phyloP scores from a whole-genome alignment of 2,113 vertebrate species.

The Dunckerocampus dactyliophorus region DNA sequence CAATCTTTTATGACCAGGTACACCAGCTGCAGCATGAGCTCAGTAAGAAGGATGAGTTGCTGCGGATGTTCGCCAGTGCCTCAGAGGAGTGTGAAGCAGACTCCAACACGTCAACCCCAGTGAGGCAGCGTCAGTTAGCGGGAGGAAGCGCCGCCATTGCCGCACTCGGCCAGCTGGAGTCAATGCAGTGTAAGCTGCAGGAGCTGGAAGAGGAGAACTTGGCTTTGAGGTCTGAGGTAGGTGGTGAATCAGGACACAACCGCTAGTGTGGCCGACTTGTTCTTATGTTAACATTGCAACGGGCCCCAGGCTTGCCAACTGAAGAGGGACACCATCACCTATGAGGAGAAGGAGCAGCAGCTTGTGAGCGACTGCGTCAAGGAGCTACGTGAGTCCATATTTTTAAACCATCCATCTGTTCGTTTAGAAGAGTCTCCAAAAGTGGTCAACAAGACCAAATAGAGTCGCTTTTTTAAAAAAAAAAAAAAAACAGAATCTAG shows the following conservation, averaged over 20 bases:
- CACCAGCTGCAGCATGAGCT: constrained; percentile 95
- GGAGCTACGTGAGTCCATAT: constrained; percentile 87
- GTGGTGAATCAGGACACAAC: background rate
- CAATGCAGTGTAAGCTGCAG: constrained; percentile 85
- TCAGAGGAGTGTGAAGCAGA: constrained; percentile 94
- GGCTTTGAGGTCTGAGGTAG: constrained; percentile 85
- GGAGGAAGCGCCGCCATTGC: constrained; percentile 45
- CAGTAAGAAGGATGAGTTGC: constrained; percentile 90
- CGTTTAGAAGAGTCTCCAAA: too few relatives aligned
- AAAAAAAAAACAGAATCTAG: too few relatives aligned
- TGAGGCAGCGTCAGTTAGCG: constrained; percentile 69
- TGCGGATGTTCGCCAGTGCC: constrained; percentile 87
- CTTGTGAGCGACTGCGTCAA: constrained; percentile 94
- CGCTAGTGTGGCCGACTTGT: background rate
- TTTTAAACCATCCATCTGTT: background rate
- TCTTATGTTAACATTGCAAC: background rate
- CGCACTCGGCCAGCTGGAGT: constrained; percentile 83
- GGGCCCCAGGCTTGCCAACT: constrained; percentile 82
- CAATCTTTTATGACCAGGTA: constrained; percentile 68
- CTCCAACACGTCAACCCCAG: constrained; percentile 85
- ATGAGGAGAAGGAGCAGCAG: constrained; percentile 95
- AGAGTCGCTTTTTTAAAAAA: too few relatives aligned
- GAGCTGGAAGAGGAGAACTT: constrained; percentile 96
- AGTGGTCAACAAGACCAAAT: too few relatives aligned
- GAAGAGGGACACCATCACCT: constrained; percentile 90